phyloP scores from a whole-genome alignment of 2,888 invertebrate species.

The Acrobasis repandana region DNA sequence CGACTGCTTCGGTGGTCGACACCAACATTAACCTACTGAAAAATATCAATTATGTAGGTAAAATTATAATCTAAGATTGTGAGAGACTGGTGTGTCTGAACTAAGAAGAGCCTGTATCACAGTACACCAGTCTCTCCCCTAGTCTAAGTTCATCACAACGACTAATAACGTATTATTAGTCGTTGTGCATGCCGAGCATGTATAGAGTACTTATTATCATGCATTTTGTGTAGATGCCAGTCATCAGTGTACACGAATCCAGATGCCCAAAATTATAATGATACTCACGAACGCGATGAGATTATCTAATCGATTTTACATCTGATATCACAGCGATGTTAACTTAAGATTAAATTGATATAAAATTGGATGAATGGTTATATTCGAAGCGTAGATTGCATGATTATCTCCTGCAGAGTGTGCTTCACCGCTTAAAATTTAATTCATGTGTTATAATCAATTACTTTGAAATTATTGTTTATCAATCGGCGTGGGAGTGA shows the following conservation, averaged over 20 bases:
- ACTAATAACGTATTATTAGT: no score
- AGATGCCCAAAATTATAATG: neutral
- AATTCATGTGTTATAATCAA: neutral
- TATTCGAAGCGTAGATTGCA: neutral
- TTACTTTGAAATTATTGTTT: neutral
- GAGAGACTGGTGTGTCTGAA: no score
- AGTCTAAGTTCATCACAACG: no score
- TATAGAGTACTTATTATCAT: no score
- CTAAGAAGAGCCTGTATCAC: no score
- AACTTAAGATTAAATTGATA: neutral
- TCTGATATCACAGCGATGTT: neutral
- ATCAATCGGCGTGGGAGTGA: neutral
- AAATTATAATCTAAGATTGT: no score
- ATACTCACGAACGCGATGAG: neutral
- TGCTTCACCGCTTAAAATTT: neutral
- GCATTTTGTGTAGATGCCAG: neutral
- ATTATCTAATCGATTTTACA: neutral
- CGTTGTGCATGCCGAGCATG: no score
- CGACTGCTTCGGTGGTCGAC: no score
- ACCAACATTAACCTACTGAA: no score
- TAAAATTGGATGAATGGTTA: neutral
- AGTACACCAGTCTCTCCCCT: no score
- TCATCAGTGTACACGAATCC: neutral
- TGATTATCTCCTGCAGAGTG: neutral
- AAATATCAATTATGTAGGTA: no score